Evolutionary conservation across 2,113 vertebrate genomes (phyloP).

Genomic region (Salvelinus namaycush): DNA sequence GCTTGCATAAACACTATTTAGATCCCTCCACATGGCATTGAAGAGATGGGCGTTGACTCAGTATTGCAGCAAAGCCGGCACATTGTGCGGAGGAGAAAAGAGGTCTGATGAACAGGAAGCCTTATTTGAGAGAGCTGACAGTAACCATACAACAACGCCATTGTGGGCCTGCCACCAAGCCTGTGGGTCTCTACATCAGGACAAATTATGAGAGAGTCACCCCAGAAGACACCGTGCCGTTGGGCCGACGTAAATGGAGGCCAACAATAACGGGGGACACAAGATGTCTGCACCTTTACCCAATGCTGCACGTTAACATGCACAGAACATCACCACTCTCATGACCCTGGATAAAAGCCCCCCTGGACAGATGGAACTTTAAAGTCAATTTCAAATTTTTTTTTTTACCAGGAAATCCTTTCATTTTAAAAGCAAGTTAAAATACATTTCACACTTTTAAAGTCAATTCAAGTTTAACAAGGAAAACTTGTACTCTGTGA

Average conservation of each 20-base stretch:
- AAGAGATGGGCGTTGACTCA: slow-evolving; percentile 98
- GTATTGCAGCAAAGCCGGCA: slow-evolving; percentile 92
- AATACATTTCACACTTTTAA: slow-evolving; percentile 73
- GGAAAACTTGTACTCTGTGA: slow-evolving; percentile 45
- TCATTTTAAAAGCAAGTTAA: slow-evolving; percentile 57
- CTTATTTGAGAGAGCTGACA: slow-evolving; percentile 95
- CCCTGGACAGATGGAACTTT: slow-evolving; percentile 70
- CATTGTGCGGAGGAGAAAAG: slow-evolving; percentile 98
- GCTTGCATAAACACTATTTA: slow-evolving; percentile 99
- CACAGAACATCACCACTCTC: slow-evolving; percentile 69
- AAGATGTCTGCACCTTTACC: slow-evolving; percentile 70
- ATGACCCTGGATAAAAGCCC: slow-evolving; percentile 67
- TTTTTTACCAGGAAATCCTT: background rate
- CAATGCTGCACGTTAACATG: slow-evolving; percentile 72
- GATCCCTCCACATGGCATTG: slow-evolving; percentile 98
- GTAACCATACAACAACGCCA: slow-evolving; percentile 95
- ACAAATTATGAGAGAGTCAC: slow-evolving; percentile 97
- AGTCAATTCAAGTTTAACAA: slow-evolving; percentile 65
- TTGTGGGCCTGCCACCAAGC: slow-evolving; percentile 98
- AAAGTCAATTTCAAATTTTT: slow-evolving; percentile 68
- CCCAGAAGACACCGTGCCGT: slow-evolving; percentile 72
- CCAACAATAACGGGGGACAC: slow-evolving; percentile 66
- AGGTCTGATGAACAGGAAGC: slow-evolving; percentile 99
- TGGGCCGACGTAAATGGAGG: slow-evolving; percentile 66
- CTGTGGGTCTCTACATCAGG: slow-evolving; percentile 98